Percentiles rank a stretch among this genome's conserved stretches.
phyloP scores from a whole-genome alignment of 92 coral and sea anemone genomes.

The Siderastrea radians region DNA sequence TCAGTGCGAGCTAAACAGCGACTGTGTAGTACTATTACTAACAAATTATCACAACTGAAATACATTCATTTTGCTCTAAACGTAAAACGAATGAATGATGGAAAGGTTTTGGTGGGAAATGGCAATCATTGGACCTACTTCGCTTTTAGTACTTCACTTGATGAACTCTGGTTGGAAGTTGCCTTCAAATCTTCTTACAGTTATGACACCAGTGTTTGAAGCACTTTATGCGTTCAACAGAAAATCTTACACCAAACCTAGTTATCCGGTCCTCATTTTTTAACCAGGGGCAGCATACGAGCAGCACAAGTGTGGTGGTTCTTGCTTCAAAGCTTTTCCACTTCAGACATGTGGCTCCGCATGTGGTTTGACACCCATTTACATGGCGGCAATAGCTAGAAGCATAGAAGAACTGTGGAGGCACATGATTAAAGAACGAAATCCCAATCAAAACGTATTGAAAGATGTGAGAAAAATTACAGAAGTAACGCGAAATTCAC shows the following conservation, averaged over 20 bases:
- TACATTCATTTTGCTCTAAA: constrained; percentile 46
- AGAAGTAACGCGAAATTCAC: constrained; percentile 21
- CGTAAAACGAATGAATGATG: constrained; percentile 37
- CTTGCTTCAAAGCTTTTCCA: constrained; percentile 38
- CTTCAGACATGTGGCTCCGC: constrained; percentile 30
- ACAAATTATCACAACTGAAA: constrained; percentile 20
- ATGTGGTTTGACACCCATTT: constrained; percentile 24
- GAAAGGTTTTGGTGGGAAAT: constrained; percentile 47
- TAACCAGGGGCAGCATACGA: constrained; percentile 8
- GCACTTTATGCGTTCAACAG: constrained; percentile 19
- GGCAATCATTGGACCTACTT: constrained; percentile 68
- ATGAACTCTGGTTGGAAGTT: constrained; percentile 53
- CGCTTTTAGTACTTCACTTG: constrained; percentile 40
- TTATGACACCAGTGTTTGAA: constrained; percentile 40
- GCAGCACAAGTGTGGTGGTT: constrained; percentile 28
- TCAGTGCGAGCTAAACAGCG: constrained; percentile 29
- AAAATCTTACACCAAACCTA: no score
- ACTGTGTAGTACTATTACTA: constrained; percentile 25
- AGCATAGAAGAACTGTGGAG: constrained; percentile 11
- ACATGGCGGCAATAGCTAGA: constrained; percentile 37
- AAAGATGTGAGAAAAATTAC: constrained; percentile 29
- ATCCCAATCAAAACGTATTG: constrained; percentile 25
- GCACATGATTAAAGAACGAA: constrained; percentile 20
- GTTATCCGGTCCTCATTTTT: background rate
- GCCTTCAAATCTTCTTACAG: constrained; percentile 54